Conservation (phyloP, 2,113 vertebrate species). For the Actinemys pallida region DNA sequence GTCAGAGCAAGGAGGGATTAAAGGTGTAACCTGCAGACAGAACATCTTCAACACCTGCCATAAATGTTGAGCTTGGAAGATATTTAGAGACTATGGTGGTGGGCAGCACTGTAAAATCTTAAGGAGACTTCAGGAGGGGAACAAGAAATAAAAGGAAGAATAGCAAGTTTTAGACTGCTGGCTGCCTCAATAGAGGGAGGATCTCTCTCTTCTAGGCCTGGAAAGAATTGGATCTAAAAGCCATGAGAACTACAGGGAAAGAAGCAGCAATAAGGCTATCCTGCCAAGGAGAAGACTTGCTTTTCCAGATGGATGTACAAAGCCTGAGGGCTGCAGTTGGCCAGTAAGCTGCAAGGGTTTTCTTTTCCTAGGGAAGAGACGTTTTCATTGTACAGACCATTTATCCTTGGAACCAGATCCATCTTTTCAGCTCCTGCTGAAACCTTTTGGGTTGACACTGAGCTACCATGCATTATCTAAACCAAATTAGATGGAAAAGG, state of each 20-base stretch:
- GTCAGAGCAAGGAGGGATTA: not conserved
- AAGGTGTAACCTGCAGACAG: not conserved
- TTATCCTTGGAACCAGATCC: not conserved
- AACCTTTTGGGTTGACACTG: not conserved
- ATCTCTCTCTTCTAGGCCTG: not conserved
- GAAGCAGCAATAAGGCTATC: not conserved
- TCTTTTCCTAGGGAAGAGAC: not conserved
- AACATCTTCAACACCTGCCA: not conserved
- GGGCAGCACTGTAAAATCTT: not conserved
- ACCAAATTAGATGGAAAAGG: not conserved
- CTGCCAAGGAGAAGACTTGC: not conserved
- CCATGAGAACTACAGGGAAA: not conserved
- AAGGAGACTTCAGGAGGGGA: not conserved
- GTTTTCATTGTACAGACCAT: not conserved
- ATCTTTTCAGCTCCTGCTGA: not conserved
- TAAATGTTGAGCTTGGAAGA: not conserved
- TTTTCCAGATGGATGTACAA: not conserved
- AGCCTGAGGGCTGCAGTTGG: not conserved
- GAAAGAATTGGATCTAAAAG: not conserved
- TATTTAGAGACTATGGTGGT: not conserved
- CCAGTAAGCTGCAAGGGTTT: not conserved
- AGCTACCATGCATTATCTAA: not conserved
- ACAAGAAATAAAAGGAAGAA: not conserved
- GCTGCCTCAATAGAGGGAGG: not conserved
- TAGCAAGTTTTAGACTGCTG: not conserved